phyloP scores from a whole-genome alignment of 2,113 vertebrate genomes.

The Capra hircus region DNA sequence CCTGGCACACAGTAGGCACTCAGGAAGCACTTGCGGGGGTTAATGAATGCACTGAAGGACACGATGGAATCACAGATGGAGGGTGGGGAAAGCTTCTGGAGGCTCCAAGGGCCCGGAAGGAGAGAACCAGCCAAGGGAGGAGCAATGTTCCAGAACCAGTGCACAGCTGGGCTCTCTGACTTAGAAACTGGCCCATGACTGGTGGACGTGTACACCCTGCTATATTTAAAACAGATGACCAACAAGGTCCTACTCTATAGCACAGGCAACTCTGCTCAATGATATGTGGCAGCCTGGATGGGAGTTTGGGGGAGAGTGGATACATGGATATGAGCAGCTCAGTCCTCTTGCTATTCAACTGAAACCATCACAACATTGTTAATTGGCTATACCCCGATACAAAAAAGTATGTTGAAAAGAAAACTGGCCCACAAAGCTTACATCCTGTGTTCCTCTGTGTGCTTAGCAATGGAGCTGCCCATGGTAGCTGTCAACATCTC shows the following conservation, averaged over 20 bases:
- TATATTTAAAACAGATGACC: not conserved
- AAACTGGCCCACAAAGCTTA: not conserved
- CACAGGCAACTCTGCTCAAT: not conserved
- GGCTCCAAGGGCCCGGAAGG: not conserved
- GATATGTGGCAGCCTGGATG: not conserved
- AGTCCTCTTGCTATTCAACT: not conserved
- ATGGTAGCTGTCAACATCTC: not conserved
- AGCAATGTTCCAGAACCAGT: accelerated
- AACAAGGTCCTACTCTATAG: not conserved
- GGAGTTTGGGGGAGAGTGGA: not conserved
- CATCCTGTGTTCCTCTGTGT: not conserved
- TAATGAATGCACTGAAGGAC: not conserved
- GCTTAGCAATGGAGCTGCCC: not conserved
- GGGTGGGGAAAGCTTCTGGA: not conserved
- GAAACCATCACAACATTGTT: not conserved
- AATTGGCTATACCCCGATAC: not conserved
- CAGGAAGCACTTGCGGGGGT: not conserved
- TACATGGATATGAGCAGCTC: not conserved
- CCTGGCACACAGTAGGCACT: not conserved
- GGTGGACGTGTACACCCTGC: not conserved
- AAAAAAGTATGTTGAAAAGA: not conserved
- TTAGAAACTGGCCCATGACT: not conserved
- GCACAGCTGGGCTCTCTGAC: not conserved
- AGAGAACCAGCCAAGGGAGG: not conserved
- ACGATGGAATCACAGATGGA: not conserved